Base-by-base conservation (phyloP, 2,113 vertebrate genomes). In the Numida meleagris region DNA sequence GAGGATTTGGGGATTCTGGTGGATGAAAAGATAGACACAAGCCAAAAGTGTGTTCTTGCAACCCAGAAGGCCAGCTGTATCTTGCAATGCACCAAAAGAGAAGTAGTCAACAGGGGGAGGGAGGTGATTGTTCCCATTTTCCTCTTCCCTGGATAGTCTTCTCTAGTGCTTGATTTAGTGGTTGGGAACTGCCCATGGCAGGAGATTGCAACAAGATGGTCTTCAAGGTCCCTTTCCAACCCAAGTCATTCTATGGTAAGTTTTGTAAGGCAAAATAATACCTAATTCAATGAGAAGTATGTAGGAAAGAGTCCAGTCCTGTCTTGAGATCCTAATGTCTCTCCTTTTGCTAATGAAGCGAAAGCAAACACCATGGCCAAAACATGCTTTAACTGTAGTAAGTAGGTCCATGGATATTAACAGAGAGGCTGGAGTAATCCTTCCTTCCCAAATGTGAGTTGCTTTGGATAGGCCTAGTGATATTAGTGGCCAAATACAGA, bases 301-400 rank as follows among this genome's bases (percentile, higher is more conserved):
- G 5, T 21, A 82, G 27, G 19, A 58, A 13, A 91, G 2, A 55
- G 5, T 74, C 23, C 17, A 27, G 33, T 66, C 19, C n/a, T 66
- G 24, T n/a, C 21, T 34, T 40, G 72, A 29, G 25, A 80, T 14
- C 33, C 50, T 53, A 14, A 17, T 40, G 6, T 27, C 59, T 89
- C 36, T 50, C n/a, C 42, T 73, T 89, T 71, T 82, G 16, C 25
- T 70, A 51, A 46, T 55, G 50, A 87, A 19, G 13, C 12, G 68
- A 73, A 66, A 90, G 16, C 21, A 80, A 66, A 43, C 5, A 5
- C 34, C 70, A 3, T 8, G 13, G 14, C 21, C 53, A 74, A 61
- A 76, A 12, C 1, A 1, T 1, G 0, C 63, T 36, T 31, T 71
- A 78, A 31, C 8, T 59, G 31, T 20, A 36, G 2, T 16, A 33